Base-by-base conservation (phyloP, 2,113 vertebrate genomes). In the Chaenogobius annularis region DNA sequence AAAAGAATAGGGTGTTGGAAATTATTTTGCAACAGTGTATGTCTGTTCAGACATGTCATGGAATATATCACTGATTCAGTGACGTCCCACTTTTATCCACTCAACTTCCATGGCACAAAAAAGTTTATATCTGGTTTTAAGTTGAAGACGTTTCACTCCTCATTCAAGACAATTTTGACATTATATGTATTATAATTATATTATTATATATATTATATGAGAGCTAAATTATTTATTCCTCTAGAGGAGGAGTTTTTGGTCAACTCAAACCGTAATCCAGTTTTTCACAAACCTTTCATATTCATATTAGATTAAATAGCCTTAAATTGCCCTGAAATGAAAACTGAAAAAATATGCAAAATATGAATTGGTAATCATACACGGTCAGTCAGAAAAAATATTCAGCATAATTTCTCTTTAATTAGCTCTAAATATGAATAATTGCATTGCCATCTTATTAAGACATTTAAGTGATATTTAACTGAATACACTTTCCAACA, bases 401-500 rank as follows among this genome's bases (percentile, higher is more conserved):
- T 54, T 52, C 20, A 20, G 17, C 19, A 61, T 61, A 0, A 40
- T 35, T 67, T 65, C 8, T 71, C 12, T 20, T 54, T 61, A 11
- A 48, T 72, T 31, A 68, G 9, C 11, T 75, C 26, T 65, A 62
- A 67, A 48, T 62, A 23, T 48, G 22, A 2, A 31, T 31, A 48
- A 62, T 71, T 71, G 26, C 65, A 64, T 40, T 46, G 50, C 54
- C 19, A 22, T 54, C 40, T 31, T 43, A 70, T 75, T 14, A 23
- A 73, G 37, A 55, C 31, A 19, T 66, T 22, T 19, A 72, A 46
- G 43, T 66, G 35, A 63, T 40, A 40, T 19, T 31, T 1, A 31
- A 31, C 26, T 31, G 26, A 31, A 31, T 31, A 31, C 23, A 59
- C 11, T 26, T n/a, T 14, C 22, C 11, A 13, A 59, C 12, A 63